Base-by-base conservation (phyloP, 1,140 invertebrate species). In the Drosophila pachea region DNA sequence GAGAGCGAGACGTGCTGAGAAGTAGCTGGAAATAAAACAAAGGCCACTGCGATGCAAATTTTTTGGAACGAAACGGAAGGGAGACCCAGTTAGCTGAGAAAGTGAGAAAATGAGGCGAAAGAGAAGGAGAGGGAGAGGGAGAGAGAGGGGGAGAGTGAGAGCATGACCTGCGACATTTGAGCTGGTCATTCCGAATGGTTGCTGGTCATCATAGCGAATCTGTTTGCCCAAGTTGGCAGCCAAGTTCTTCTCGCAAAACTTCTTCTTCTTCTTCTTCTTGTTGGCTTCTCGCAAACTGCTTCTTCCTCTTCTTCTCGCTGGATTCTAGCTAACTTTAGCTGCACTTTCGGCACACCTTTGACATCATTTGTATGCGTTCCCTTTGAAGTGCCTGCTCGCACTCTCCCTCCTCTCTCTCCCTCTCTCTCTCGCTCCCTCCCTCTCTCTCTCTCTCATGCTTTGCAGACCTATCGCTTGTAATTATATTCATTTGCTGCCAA, bases 371-470 rank as follows among this genome's bases (percentile, higher is more conserved):
- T 64, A 65, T 70, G 62, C 53, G 12, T 53, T 70, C 61, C 47
- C 58, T 70, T 59, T 65, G 58, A 70, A 70, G 68, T 81, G 78
- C 60, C 74, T 22, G 55, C 48, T 82, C 78, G 77, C 53, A 54
- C 47, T 45, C 54, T 63, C 76, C 43, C 58, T 68, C 48, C 12
- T 45, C 16, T 43, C 55, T 55, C 33, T 6, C 38, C n/a, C 2
- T 35, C 65, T 11, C 7, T 8, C 16, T 8, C 58, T 32, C 0
- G 7, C 1, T 32, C 11, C 12, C 5, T 1, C 29, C 8, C 29
- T 22, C 22, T 22, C 42, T 40, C 14, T 40, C 22, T 22, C 22
- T 22, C 22, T 22, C 22, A 2, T 22, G n/a, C n/a, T n/a, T n/a
- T n/a, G n/a, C 40, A 59, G 7, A 4, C 7, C 16, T 8, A 45